These are phyloP conservation scores for Caradrina kadenii DNA, from an alignment of 2,888 invertebrate species.

Conservation along the genomic window DNA sequence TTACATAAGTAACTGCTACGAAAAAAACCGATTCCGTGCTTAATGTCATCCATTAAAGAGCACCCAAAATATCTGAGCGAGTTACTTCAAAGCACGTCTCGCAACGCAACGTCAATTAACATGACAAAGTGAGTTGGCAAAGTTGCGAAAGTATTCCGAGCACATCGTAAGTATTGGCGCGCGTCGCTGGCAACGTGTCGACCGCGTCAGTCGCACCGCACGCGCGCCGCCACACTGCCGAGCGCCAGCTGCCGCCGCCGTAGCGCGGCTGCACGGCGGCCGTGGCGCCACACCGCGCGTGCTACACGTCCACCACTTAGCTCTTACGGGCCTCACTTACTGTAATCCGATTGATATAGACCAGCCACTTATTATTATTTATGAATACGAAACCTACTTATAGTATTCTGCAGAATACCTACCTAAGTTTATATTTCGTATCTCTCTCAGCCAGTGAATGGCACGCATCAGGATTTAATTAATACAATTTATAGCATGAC, in stretches of 20 bases:
- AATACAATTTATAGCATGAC: too few relatives aligned
- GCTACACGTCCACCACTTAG: too few relatives aligned
- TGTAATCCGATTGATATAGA: neutral
- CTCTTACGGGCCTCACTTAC: neutral
- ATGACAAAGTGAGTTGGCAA: slow-evolving; percentile 40
- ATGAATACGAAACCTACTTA: neutral
- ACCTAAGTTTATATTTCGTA: too few relatives aligned
- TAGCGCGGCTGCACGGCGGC: neutral
- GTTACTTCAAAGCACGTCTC: slow-evolving; percentile 5
- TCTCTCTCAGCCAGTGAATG: too few relatives aligned
- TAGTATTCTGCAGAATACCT: too few relatives aligned
- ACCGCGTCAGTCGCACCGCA: slow-evolving; percentile 42
- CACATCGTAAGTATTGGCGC: slow-evolving; percentile 23
- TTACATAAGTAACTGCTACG: neutral
- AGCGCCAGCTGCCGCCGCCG: neutral
- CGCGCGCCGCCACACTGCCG: slow-evolving; percentile 65
- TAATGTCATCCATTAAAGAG: neutral
- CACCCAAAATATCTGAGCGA: slow-evolving; percentile 1
- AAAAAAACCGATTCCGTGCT: neutral
- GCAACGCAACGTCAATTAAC: neutral
- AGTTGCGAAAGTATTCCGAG: slow-evolving; percentile 51
- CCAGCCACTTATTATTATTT: neutral
- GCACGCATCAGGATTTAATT: too few relatives aligned
- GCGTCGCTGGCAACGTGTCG: neutral
- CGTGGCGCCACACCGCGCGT: neutral